phyloP scores from a whole-genome alignment of 2,888 invertebrate genomes.

The Tridacna crocea region DNA sequence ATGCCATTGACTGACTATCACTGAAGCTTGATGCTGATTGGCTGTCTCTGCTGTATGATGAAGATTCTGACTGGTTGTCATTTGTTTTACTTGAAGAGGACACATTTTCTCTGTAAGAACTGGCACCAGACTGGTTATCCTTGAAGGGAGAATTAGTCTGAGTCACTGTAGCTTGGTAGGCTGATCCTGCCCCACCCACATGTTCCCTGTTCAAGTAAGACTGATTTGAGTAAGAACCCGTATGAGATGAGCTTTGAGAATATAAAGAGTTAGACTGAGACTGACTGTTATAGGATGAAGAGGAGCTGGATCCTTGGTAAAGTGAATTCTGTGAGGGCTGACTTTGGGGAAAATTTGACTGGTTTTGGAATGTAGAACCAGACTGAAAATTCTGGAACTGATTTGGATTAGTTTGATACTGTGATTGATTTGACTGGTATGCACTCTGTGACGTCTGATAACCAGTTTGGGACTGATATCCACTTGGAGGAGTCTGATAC shows the following conservation, averaged over 20 bases:
- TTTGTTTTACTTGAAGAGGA: conserved; percentile 58
- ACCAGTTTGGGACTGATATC: conserved; percentile 53
- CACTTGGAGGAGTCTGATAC: conserved; percentile 48
- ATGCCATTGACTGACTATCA: conserved; percentile 64
- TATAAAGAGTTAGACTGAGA: conserved; percentile 70
- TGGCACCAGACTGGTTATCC: conserved; percentile 62
- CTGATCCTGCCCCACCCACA: conserved; percentile 49
- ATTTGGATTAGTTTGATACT: conserved; percentile 60
- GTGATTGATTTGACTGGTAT: conserved; percentile 49
- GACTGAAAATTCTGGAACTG: conserved; percentile 73
- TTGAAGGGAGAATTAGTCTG: conserved; percentile 60
- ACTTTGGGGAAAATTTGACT: conserved; percentile 68
- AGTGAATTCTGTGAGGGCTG: conserved; percentile 69
- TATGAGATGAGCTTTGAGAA: conserved; percentile 57
- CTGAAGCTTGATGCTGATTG: conserved; percentile 65
- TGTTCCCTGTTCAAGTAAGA: conserved; percentile 58
- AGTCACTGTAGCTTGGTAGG: conserved; percentile 52
- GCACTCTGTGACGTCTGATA: conserved; percentile 46
- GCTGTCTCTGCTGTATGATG: conserved; percentile 63
- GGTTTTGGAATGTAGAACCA: conserved; percentile 77
- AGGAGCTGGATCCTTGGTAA: conserved; percentile 60
- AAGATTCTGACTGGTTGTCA: conserved; percentile 62
- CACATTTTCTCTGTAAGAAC: conserved; percentile 58
- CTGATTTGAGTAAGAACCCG: conserved; percentile 57
- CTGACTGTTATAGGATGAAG: conserved; percentile 50